phyloP scores from a whole-genome alignment of 2,113 vertebrate species.

The Atlantisia rogersi region DNA sequence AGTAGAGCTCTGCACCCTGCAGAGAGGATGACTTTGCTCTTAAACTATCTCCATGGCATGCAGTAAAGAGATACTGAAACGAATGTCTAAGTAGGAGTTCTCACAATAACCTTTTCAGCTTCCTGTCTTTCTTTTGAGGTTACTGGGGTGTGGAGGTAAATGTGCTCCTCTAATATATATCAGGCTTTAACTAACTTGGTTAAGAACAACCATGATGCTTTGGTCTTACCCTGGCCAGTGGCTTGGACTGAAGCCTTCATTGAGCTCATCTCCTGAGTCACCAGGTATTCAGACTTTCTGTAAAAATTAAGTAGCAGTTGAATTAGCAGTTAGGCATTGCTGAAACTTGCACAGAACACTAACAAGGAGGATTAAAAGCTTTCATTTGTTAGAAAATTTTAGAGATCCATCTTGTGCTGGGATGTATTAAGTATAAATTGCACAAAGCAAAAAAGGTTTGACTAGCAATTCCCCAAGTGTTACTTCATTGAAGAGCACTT shows the following conservation, averaged over 20 bases:
- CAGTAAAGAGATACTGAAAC: slow-evolving; percentile 2
- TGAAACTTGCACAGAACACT: neutral
- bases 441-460: neutral
- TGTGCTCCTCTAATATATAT: neutral
- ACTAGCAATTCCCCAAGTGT: neutral
- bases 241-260: neutral
- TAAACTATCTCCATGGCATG: neutral
- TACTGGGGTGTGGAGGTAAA: neutral
- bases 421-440: neutral
- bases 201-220: neutral
- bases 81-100: neutral
- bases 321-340: neutral
- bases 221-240: neutral
- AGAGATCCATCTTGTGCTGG: neutral
- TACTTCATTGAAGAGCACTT: neutral
- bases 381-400: neutral
- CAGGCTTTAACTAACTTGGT: neutral
- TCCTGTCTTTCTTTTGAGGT: neutral
- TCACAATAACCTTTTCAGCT: neutral
- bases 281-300: neutral
- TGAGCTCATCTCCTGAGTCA: neutral
- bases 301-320: neutral
- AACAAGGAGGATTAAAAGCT: neutral
- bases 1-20: slow-evolving; percentile 31
- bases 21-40: slow-evolving; percentile 50